Conservation (phyloP, 2,797 vertebrate species). For the Channa striata region DNA sequence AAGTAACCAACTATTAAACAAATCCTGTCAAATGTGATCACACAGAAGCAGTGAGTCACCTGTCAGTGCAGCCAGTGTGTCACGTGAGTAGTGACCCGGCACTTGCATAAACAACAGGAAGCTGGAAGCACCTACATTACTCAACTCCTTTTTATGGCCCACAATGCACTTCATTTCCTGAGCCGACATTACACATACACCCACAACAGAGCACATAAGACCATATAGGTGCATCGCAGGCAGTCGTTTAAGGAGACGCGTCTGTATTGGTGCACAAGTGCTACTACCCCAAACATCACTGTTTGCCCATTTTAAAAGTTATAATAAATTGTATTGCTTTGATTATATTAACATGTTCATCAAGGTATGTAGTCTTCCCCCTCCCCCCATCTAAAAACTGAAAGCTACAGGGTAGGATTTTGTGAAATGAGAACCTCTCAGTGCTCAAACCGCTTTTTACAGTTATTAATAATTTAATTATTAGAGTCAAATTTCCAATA, state of each 20-base stretch:
- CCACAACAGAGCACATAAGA: constrained; percentile 50
- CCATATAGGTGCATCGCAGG: constrained; percentile 50
- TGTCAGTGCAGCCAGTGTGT: constrained; percentile 14
- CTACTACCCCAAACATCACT: not conserved
- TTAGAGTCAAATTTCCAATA: not conserved
- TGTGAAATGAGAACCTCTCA: not conserved
- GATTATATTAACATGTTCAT: not conserved
- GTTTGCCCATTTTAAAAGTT: not conserved
- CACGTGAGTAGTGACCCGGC: constrained; percentile 51
- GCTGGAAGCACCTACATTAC: constrained; percentile 67
- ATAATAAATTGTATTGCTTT: not conserved
- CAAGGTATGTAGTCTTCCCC: too few relatives aligned
- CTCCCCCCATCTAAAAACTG: not conserved
- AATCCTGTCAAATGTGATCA: not conserved
- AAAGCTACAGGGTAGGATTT: not conserved
- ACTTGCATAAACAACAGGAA: constrained; percentile 74
- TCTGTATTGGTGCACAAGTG: constrained; percentile 14
- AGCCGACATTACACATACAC: constrained; percentile 52
- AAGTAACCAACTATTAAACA: not conserved
- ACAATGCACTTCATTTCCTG: constrained; percentile 79
- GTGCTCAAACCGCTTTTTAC: not conserved
- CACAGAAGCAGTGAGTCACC: not conserved
- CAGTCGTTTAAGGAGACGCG: constrained; percentile 35
- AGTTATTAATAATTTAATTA: too few relatives aligned
- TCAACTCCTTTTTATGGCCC: constrained; percentile 70